Evolutionary conservation across 2,797 vertebrate genomes (phyloP), one percentile per base, ranked within the genome.

Genomic region (Gadopsis bispinosus): DNA sequence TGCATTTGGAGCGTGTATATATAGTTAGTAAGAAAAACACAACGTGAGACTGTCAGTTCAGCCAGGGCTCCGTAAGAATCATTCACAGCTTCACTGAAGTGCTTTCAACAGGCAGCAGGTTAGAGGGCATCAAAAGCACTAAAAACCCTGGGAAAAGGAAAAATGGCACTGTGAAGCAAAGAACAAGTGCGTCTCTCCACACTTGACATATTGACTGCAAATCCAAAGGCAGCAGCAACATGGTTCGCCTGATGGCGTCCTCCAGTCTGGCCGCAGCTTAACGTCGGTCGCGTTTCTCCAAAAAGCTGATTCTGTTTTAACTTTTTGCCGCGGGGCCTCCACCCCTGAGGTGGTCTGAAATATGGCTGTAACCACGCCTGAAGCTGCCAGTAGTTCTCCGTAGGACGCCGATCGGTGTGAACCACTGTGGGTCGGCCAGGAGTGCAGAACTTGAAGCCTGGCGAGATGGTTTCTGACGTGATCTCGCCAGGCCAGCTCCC

Each of bases 241-340:
- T 26, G 37, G 69, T 80, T 83, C 16, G 64, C 77, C 62, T 66
- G 55, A 65, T n/a, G 35, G 35, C 35, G 1, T 35, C 35, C 35
- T 35, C 35, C 2, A 7, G 35, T 33, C 33, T 33, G 33, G 6
- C 35, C 1, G 35, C 35, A 35, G 35, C 7, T 6, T 35, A 33
- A 33, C 33, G 33, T 33, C 6, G 33, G 33, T 33, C 6, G 33
- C 33, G 6, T 33, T 33, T 33, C 33, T 33, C 33, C 33, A 33
- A 33, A 33, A 33, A 33, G 33, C 6, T 33, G 33, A 33, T 33
- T 33, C 33, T 33, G 33, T 33, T 33, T 33, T 33, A 33, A 33
- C 33, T 33, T 33, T 33, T 33, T 6, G 6, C 33, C 33, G 33
- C 33, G 6, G 33, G 33, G 33, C 33, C 26, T 26, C 26, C 26